These are phyloP conservation scores for Spea hammondii DNA, from an alignment of 2,797 vertebrate species.

Conservation along the genomic window DNA sequence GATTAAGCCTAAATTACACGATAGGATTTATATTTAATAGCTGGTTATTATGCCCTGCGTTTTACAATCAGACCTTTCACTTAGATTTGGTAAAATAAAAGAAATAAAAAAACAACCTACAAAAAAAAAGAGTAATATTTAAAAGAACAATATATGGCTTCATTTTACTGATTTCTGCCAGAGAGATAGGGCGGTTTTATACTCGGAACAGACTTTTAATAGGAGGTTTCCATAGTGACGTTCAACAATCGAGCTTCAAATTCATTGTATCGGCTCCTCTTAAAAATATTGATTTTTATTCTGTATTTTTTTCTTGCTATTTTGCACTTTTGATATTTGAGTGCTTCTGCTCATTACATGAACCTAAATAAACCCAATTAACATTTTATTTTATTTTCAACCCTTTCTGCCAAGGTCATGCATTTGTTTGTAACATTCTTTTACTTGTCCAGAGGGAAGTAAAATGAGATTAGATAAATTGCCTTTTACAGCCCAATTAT, in stretches of 20 bases:
- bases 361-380: no score
- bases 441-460: no score
- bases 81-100: conserved; percentile 10
- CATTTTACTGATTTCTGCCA: background rate
- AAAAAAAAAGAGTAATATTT: background rate
- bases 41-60: conserved; percentile 27
- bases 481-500: no score
- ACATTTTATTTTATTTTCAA: no score
- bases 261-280: no score
- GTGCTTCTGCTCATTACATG: no score
- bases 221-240: conserved; percentile 23
- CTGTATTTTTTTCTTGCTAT: no score
- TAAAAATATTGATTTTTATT: no score
- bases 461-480: no score
- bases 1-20: conserved; percentile 35
- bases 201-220: conserved; percentile 2
- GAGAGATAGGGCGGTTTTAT: background rate
- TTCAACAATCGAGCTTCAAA: background rate
- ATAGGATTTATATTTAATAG: conserved; percentile 33
- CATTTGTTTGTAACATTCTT: no score
- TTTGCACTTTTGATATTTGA: no score
- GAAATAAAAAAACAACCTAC: conserved; percentile 11
- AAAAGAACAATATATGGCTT: background rate
- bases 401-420: no score
- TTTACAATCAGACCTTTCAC: conserved; percentile 33